phyloP scores from a whole-genome alignment of 2,888 invertebrate genomes.

The Emmelina monodactyla region DNA sequence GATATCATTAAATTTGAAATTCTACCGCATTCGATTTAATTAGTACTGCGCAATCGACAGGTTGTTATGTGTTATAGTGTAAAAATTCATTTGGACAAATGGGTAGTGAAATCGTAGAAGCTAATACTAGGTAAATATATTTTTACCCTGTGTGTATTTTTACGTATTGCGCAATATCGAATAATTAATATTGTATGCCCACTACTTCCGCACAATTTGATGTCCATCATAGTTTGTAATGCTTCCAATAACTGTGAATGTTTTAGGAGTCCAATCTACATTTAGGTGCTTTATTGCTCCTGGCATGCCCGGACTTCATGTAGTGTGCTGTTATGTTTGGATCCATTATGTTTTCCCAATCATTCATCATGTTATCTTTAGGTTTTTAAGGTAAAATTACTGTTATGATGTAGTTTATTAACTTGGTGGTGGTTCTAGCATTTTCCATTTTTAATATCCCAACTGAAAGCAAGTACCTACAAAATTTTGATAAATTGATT shows the following conservation, averaged over 20 bases:
- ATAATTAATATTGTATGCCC: no score
- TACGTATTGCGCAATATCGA: slow-evolving; percentile 38
- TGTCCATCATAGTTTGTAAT: slow-evolving; percentile 18
- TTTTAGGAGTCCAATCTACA: slow-evolving; percentile 12
- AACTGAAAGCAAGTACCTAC: no score
- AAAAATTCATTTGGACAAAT: slow-evolving; percentile 26
- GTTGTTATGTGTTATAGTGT: slow-evolving; percentile 31
- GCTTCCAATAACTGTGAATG: slow-evolving; percentile 3
- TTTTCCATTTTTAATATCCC: no score
- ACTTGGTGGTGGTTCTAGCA: no score
- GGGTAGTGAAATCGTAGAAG: slow-evolving; percentile 38
- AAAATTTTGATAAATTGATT: no score
- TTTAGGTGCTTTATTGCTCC: no score
- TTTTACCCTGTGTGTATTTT: background rate
- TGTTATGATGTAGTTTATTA: slow-evolving; percentile 9
- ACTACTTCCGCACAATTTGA: no score
- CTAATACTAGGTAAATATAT: background rate
- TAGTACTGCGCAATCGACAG: no score
- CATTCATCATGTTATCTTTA: slow-evolving; percentile 37
- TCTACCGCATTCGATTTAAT: no score
- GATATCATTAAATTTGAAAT: no score
- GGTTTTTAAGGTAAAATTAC: slow-evolving; percentile 37
- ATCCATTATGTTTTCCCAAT: slow-evolving; percentile 30
- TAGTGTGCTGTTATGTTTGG: slow-evolving; percentile 33
- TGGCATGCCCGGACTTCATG: slow-evolving; percentile 29